Conservation (phyloP, 2,797 vertebrate genomes). For the Pseudomugil tenellus region DNA sequence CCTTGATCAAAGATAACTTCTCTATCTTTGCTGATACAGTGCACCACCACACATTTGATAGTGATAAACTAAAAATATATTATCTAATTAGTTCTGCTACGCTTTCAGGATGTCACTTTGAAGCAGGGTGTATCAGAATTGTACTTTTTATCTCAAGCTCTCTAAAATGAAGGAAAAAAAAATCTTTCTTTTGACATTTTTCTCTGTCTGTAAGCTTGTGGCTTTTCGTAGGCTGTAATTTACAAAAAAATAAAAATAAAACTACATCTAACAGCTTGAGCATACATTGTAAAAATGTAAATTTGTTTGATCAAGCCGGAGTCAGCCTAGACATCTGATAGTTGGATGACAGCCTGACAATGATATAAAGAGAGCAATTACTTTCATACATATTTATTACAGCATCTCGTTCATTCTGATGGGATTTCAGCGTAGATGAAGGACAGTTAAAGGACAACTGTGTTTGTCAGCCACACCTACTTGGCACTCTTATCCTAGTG, state of each 20-base stretch:
- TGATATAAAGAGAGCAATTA: neutral
- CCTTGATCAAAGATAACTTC: slow-evolving; percentile 53
- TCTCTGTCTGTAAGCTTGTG: neutral
- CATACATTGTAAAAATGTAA: neutral
- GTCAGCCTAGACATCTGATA: slow-evolving; percentile 9
- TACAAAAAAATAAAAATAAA: neutral
- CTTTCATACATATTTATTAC: slow-evolving; percentile 2
- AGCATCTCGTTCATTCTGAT: slow-evolving; percentile 9
- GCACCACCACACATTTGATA: slow-evolving; percentile 9
- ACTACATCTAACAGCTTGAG: neutral
- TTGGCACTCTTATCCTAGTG: slow-evolving; percentile 69
- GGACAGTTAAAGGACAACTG: slow-evolving; percentile 72
- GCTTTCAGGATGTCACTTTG: slow-evolving; percentile 29
- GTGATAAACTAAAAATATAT: slow-evolving; percentile 31
- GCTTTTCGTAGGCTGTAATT: slow-evolving; percentile 14
- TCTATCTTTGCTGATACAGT: slow-evolving; percentile 20
- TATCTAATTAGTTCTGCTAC: slow-evolving; percentile 22
- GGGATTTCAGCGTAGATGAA: slow-evolving; percentile 47
- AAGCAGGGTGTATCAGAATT: slow-evolving; percentile 29
- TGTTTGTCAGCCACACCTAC: slow-evolving; percentile 69
- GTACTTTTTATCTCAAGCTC: slow-evolving; percentile 25
- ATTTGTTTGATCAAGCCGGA: slow-evolving; percentile 5
- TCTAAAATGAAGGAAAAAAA: slow-evolving; percentile 27
- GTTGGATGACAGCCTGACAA: neutral
- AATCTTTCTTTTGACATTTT: neutral